phyloP scores from a whole-genome alignment of 2,113 vertebrate genomes.

The Egretta garzetta region DNA sequence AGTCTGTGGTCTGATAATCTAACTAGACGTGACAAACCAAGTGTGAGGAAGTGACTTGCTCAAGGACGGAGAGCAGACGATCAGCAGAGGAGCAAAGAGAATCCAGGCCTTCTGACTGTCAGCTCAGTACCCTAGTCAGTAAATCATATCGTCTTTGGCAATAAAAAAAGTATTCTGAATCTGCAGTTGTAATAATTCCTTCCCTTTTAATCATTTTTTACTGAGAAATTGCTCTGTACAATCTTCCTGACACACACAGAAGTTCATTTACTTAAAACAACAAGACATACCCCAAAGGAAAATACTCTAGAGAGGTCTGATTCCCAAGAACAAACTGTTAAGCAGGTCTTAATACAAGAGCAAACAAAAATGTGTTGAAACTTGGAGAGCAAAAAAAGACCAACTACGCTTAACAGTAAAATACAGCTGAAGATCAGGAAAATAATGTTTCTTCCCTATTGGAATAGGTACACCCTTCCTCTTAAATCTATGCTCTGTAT shows the following conservation, averaged over 20 bases:
- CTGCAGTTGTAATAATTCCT: neutral
- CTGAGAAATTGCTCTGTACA: neutral
- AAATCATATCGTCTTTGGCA: neutral
- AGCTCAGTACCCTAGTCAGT: neutral
- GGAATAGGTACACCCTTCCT: neutral
- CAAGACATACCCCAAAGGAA: neutral
- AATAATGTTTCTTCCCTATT: neutral
- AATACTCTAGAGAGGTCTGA: neutral
- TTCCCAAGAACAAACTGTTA: neutral
- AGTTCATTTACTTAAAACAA: neutral
- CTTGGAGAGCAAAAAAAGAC: neutral
- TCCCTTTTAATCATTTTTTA: neutral
- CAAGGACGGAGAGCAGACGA: neutral
- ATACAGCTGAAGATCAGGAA: neutral
- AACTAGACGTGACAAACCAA: neutral
- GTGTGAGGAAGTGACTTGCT: neutral
- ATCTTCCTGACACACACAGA: neutral
- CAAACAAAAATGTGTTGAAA: neutral
- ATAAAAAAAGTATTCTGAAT: neutral
- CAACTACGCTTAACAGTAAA: neutral
- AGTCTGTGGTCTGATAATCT: neutral
- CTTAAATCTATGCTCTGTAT: neutral
- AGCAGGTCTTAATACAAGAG: neutral
- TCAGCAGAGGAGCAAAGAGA: neutral
- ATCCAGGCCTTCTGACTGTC: neutral